Conservation (phyloP, 2,797 vertebrate genomes). For the Lutjanus campechanus region DNA sequence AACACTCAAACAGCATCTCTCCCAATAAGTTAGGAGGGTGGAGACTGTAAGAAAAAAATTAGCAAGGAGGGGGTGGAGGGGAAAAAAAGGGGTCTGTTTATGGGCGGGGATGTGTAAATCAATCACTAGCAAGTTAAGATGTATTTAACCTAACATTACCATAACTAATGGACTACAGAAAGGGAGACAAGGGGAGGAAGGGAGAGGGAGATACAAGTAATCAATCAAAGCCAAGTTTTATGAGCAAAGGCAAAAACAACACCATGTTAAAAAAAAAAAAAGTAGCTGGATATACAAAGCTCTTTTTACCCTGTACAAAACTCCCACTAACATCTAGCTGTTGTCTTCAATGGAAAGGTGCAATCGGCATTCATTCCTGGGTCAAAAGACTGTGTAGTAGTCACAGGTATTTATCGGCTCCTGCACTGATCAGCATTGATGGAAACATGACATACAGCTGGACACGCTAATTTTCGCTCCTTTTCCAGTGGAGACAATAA, state of each 20-base stretch:
- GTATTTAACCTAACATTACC: constrained; percentile 72
- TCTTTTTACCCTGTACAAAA: too few relatives aligned
- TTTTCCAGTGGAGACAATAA: too few relatives aligned
- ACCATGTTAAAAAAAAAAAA: constrained; percentile 9
- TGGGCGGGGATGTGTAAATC: constrained; percentile 51
- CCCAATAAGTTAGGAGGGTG: constrained; percentile 29
- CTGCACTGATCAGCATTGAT: too few relatives aligned
- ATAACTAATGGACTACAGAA: constrained; percentile 68
- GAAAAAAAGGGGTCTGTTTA: constrained; percentile 14
- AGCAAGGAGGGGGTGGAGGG: background rate
- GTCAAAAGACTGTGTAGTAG: too few relatives aligned
- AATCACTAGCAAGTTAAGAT: constrained; percentile 68
- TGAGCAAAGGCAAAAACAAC: constrained; percentile 34
- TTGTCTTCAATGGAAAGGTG: too few relatives aligned
- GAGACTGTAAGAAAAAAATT: background rate
- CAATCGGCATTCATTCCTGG: too few relatives aligned
- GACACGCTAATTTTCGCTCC: too few relatives aligned
- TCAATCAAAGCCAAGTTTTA: constrained; percentile 62
- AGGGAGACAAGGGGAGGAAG: constrained; percentile 14
- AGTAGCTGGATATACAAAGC: background rate
- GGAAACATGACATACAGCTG: too few relatives aligned
- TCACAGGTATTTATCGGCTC: too few relatives aligned
- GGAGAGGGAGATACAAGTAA: constrained; percentile 31
- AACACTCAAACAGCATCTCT: constrained; percentile 24
- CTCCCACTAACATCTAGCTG: too few relatives aligned